Evolutionary conservation across 2,113 vertebrate species (phyloP).

Genomic region (Trochalopteron elliotii): DNA sequence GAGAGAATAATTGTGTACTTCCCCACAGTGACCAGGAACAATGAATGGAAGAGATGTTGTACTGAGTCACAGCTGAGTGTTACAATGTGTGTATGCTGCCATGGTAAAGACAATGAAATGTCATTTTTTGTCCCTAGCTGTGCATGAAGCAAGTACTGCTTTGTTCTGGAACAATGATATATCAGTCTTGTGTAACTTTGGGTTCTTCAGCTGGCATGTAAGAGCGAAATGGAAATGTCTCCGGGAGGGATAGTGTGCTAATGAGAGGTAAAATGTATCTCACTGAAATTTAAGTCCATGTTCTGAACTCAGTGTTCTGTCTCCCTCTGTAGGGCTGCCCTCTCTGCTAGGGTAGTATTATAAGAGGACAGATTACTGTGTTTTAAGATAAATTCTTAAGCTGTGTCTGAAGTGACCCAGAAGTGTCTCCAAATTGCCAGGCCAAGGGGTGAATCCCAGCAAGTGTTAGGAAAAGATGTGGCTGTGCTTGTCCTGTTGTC

Average conservation of each 20-base stretch:
- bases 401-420: not conserved
- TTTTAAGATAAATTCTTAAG: not conserved
- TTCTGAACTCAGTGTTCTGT: not conserved
- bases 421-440: not conserved
- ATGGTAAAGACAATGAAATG: slow-evolving; percentile 65
- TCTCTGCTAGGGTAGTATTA: not conserved
- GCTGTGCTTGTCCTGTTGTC: not conserved
- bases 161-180: slow-evolving; percentile 64
- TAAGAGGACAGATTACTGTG: not conserved
- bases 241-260: slow-evolving; percentile 16
- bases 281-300: not conserved
- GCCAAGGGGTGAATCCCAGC: not conserved
- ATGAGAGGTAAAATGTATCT: slow-evolving; percentile 5
- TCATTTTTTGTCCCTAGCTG: slow-evolving; percentile 57
- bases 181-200: slow-evolving; percentile 57
- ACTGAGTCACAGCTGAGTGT: slow-evolving; percentile 59
- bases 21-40: slow-evolving; percentile 56
- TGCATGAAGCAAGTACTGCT: slow-evolving; percentile 55
- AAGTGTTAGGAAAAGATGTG: not conserved
- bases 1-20: slow-evolving; percentile 54
- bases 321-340: not conserved
- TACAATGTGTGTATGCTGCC: slow-evolving; percentile 58
- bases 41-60: slow-evolving; percentile 58
- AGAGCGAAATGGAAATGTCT: slow-evolving; percentile 40
- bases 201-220: slow-evolving; percentile 44